These are phyloP conservation scores for Alces alces DNA, from an alignment of 2,113 vertebrate genomes.

Conservation along the genomic window DNA sequence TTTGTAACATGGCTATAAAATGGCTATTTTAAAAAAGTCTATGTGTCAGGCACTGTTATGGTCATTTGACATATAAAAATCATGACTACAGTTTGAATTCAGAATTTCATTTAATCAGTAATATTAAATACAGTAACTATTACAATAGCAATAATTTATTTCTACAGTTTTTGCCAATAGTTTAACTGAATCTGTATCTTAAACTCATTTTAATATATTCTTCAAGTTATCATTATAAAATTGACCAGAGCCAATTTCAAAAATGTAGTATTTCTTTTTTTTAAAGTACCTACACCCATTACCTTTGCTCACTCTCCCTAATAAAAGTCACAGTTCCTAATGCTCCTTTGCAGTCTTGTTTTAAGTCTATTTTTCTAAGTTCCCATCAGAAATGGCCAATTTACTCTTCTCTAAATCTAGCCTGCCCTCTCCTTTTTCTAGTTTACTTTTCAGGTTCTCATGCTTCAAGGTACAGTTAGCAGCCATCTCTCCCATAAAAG, in stretches of 20 bases:
- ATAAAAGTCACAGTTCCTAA: not conserved
- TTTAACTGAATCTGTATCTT: not conserved
- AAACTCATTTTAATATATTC: not conserved
- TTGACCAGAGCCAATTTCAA: not conserved
- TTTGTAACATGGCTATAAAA: not conserved
- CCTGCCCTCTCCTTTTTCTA: not conserved
- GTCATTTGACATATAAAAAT: not conserved
- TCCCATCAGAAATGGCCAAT: not conserved
- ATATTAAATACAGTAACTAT: not conserved
- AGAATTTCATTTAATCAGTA: not conserved
- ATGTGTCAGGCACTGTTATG: not conserved
- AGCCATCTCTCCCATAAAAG: not conserved
- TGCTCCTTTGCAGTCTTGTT: not conserved
- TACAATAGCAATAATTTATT: not conserved
- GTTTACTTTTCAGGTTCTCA: not conserved
- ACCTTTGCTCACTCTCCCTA: not conserved
- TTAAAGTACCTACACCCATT: not conserved
- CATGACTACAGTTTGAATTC: not conserved
- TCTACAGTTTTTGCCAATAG: not conserved
- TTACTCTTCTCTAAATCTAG: not conserved
- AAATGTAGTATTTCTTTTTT: not conserved
- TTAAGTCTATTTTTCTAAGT: not conserved
- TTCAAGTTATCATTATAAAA: not conserved
- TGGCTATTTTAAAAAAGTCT: not conserved
- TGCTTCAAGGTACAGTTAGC: not conserved